These are phyloP conservation scores for Cynopterus brachyotis DNA, from an alignment of 2,113 vertebrate genomes.

Conservation along the genomic window DNA sequence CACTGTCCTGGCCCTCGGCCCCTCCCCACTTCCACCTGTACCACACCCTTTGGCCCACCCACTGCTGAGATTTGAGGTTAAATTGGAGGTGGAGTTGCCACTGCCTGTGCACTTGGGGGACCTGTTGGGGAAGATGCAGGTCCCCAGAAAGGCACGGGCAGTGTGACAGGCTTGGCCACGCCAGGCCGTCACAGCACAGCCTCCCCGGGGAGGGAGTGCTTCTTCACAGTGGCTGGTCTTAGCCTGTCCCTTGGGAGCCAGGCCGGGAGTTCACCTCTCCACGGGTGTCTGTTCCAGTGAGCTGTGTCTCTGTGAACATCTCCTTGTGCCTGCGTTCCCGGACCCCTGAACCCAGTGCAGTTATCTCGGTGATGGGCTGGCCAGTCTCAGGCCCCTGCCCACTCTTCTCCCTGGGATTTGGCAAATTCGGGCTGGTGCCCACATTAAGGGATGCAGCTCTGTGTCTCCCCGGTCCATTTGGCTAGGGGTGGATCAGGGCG, in stretches of 20 bases:
- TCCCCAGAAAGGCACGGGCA: background rate
- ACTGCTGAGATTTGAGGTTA: background rate
- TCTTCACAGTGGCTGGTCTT: background rate
- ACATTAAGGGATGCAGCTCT: background rate
- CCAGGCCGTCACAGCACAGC: background rate
- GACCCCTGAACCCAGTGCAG: background rate
- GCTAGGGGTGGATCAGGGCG: background rate
- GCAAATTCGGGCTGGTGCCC: fast-evolving
- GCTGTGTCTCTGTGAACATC: background rate
- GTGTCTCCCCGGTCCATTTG: background rate
- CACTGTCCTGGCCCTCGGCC: background rate
- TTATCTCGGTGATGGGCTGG: fast-evolving
- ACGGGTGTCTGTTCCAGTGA: background rate
- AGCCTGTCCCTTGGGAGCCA: background rate
- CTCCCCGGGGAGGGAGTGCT: fast-evolving
- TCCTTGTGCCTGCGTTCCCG: fast-evolving
- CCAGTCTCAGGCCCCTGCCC: background rate
- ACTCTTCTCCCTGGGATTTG: background rate
- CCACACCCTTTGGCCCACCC: background rate
- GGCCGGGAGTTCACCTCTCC: background rate
- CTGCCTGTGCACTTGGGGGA: background rate
- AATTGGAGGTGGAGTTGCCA: background rate
- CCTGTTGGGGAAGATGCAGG: background rate
- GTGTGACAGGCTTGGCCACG: background rate
- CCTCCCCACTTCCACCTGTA: background rate